Percentiles rank a stretch among this genome's conserved stretches.
phyloP scores from a whole-genome alignment of 2,888 invertebrate genomes.

The Dimorphilus gyrociliatus region DNA sequence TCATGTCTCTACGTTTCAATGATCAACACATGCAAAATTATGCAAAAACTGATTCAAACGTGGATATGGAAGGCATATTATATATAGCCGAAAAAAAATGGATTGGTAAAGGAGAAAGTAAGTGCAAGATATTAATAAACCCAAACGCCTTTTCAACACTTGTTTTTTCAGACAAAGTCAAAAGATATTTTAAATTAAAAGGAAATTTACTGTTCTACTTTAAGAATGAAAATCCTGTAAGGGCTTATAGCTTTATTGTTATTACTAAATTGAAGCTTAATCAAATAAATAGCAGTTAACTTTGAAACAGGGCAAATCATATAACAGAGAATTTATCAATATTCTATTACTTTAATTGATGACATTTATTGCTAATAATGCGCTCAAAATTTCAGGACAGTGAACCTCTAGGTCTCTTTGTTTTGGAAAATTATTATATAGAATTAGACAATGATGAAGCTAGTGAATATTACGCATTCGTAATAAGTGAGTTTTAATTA shows the following conservation, averaged over 20 bases:
- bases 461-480: too few species aligned
- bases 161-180: constrained; percentile 50
- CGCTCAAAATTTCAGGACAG: constrained; percentile 44
- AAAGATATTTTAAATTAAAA: constrained; percentile 73
- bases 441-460: constrained; percentile 47
- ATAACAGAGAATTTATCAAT: constrained; percentile 2
- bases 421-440: constrained; percentile 70
- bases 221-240: constrained; percentile 60
- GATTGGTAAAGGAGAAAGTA: too few species aligned
- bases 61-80: too few species aligned
- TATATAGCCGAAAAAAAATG: too few species aligned
- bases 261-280: constrained; percentile 1
- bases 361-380: constrained; percentile 1
- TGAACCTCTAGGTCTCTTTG: constrained; percentile 68
- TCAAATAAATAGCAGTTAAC: not conserved
- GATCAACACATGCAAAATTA: too few species aligned
- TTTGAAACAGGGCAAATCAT: too few species aligned
- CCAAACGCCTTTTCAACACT: too few species aligned
- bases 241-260: constrained; percentile 6
- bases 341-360: constrained; percentile 1
- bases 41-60: too few species aligned
- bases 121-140: too few species aligned
- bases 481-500: too few species aligned
- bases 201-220: constrained; percentile 86
- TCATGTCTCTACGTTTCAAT: too few species aligned